Base-by-base conservation (phyloP, 2,888 invertebrate genomes). In the Nowickia ferox region DNA sequence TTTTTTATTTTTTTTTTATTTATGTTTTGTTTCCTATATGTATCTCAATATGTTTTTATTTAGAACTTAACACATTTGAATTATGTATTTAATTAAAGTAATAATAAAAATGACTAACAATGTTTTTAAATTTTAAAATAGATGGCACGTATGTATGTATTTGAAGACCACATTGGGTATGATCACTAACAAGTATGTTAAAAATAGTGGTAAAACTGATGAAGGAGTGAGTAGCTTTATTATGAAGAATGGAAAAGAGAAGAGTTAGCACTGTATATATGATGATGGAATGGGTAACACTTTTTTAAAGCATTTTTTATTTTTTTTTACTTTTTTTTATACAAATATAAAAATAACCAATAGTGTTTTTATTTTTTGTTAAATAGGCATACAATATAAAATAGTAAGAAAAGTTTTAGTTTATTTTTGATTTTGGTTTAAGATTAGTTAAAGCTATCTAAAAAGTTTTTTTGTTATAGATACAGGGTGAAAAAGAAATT, bases 121-220 rank as follows among this genome's bases (percentile, higher is more conserved):
- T 79, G 75, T 59, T 79, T 86, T 89, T 89, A 89, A 89, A 90
- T 88, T 90, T 90, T 87, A 89, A 91, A 89, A 90, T 89, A 90
- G 91, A 91, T 91, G 91, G 92, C 92, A 91, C 91, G 90, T 89
- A 90, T 78, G 48, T 66, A 38, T 51, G 57, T 57, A 38, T 59
- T 57, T 90, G 90, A 83, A 90, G 90, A 91, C 91, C 90, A 91
- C 90, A 90, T 90, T 88, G 61, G 90, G 89, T 89, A 91, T 90
- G 89, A 91, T 91, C 91, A 89, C 84, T 68, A 68, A n/a, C n/a
- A n/a, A 61, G 68, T 76, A 42, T 40, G 38, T 53, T 17, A 69
- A 53, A 69, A 63, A 9, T 69, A 53, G 15, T 59, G 57, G 74
- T 46, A 30, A 71, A 65, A 22, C 61, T 68, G 40, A 61, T 75